Conservation (phyloP, 2,113 vertebrate genomes). For the Hippotragus niger region DNA sequence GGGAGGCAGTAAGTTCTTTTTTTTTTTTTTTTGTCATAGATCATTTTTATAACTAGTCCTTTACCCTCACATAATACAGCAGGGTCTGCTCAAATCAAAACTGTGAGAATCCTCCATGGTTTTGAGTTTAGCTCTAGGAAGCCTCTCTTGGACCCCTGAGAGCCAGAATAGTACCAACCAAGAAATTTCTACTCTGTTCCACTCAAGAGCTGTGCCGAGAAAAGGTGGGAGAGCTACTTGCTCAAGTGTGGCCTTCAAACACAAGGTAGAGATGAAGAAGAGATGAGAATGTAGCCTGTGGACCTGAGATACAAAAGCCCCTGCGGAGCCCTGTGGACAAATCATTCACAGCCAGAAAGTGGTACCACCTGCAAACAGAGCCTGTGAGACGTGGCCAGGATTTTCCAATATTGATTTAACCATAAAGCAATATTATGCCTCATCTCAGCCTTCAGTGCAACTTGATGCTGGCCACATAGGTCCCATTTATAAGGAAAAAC, state of each 20-base stretch:
- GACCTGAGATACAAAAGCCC: neutral
- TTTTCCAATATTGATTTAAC: neutral
- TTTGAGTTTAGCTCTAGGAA: neutral
- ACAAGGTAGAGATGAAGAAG: neutral
- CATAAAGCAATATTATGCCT: neutral
- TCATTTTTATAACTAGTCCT: neutral
- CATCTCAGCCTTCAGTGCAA: neutral
- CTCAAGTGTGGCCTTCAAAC: neutral
- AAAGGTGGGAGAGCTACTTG: neutral
- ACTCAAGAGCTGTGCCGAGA: neutral
- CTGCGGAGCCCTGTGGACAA: neutral
- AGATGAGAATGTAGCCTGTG: neutral
- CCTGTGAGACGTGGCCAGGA: neutral
- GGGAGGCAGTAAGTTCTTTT: neutral
- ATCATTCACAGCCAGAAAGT: neutral
- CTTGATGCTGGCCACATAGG: neutral
- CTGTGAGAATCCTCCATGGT: neutral
- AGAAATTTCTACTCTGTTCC: neutral
- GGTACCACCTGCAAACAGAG: neutral
- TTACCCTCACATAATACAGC: neutral
- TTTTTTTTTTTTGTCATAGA: neutral
- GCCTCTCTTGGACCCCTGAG: neutral
- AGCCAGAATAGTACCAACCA: neutral
- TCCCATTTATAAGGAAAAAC: neutral
- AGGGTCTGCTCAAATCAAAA: neutral